phyloP scores from a whole-genome alignment of 2,797 vertebrate genomes.

The Halcyon smyrnensis region DNA sequence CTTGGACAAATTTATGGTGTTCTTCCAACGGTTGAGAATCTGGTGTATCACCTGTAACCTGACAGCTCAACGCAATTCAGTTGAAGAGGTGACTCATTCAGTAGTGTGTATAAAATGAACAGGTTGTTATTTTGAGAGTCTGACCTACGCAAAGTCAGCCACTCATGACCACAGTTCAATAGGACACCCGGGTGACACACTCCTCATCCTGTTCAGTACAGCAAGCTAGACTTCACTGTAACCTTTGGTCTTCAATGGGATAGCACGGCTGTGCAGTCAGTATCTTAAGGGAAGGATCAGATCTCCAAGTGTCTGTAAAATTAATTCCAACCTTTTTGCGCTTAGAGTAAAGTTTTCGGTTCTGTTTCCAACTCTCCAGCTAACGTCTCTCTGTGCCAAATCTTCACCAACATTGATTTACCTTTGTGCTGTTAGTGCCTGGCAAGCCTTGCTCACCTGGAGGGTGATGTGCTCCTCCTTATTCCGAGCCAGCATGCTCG shows the following conservation, averaged over 20 bases:
- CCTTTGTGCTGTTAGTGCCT: neutral
- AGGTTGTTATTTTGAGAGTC: neutral
- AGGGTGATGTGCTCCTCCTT: slow-evolving; percentile 86
- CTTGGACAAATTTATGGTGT: neutral
- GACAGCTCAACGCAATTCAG: neutral
- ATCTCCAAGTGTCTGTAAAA: neutral
- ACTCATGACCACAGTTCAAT: accelerated
- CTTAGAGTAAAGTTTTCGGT: neutral
- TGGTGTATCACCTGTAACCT: neutral
- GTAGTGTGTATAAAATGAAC: neutral
- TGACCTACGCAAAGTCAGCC: accelerated
- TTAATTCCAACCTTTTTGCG: neutral
- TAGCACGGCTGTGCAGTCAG: accelerated
- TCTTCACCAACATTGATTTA: neutral
- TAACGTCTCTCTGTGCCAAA: neutral
- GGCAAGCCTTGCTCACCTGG: slow-evolving; percentile 79
- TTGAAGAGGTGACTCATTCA: neutral
- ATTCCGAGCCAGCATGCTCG: slow-evolving; percentile 81
- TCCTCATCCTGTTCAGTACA: neutral
- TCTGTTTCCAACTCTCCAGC: neutral
- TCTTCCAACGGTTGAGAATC: neutral
- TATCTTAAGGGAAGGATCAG: neutral
- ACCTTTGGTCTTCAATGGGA: neutral
- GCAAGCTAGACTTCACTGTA: neutral
- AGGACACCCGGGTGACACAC: neutral